A percentile compares a stretch with the other conserved stretches of the same genome.
These are phyloP conservation scores for Psammodynastes pulverulentus DNA, from an alignment of 2,113 vertebrate species.

Conservation along the genomic window DNA sequence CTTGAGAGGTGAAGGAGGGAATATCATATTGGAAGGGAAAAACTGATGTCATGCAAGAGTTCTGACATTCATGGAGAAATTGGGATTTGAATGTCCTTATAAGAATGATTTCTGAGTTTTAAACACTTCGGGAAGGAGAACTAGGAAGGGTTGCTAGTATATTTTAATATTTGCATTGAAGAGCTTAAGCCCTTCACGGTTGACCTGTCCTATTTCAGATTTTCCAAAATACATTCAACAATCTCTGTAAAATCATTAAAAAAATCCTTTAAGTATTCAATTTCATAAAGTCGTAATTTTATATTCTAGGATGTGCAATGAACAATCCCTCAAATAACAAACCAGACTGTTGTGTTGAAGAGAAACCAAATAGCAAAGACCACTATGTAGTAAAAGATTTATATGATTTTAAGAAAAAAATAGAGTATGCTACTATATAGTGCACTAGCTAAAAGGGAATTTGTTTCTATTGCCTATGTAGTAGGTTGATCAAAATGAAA, in stretches of 20 bases:
- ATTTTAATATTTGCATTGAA: not conserved
- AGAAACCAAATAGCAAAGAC: not conserved
- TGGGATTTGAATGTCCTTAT: conserved; percentile 65
- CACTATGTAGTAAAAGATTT: not conserved
- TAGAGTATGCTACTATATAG: not conserved
- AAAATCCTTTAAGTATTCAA: not conserved
- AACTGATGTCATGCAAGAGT: conserved; percentile 37
- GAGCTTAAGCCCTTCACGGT: not conserved
- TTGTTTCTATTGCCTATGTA: not conserved
- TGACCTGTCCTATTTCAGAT: not conserved
- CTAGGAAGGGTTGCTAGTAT: not conserved
- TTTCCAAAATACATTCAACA: not conserved
- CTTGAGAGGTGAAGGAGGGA: conserved; percentile 17
- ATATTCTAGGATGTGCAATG: not conserved
- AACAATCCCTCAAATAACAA: not conserved
- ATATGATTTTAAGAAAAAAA: not conserved
- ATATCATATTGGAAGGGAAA: conserved; percentile 56
- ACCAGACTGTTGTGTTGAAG: not conserved
- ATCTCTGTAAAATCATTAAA: not conserved
- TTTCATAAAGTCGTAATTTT: not conserved
- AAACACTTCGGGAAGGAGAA: not conserved
- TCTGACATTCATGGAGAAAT: conserved; percentile 52
- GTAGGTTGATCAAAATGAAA: not conserved
- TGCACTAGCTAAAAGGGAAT: not conserved
- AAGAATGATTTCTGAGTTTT: not conserved